These are phyloP conservation scores for Psilopsiagon aurifrons DNA, from an alignment of 2,113 vertebrate species.

Conservation along the genomic window DNA sequence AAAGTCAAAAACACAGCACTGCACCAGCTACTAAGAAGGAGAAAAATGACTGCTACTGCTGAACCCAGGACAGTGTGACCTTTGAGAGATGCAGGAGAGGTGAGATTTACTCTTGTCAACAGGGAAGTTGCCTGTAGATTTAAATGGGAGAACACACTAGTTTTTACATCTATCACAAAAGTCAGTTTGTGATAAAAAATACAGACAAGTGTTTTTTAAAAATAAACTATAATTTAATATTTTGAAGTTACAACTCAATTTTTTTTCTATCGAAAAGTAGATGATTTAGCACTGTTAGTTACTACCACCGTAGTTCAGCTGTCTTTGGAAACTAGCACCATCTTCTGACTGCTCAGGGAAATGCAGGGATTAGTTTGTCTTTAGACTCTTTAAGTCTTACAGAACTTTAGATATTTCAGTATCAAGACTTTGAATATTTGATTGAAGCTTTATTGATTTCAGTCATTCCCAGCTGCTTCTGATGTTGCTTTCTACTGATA, in stretches of 20 bases:
- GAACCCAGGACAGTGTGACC: not conserved
- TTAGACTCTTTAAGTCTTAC: not conserved
- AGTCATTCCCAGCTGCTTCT: not conserved
- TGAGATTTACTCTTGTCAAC: not conserved
- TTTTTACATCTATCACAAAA: not conserved
- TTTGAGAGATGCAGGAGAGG: not conserved
- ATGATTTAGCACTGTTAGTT: not conserved
- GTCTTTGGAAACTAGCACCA: not conserved
- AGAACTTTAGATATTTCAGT: not conserved
- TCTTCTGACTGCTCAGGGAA: conserved; percentile 25
- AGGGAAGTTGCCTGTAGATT: not conserved
- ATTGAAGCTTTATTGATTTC: not conserved
- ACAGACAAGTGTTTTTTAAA: not conserved
- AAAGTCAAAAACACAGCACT: no score
- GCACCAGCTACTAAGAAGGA: no score
- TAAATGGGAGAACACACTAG: not conserved
- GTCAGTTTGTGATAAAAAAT: not conserved
- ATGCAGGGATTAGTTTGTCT: not conserved
- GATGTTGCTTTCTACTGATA: not conserved
- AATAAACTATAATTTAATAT: not conserved
- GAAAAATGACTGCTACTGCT: no score
- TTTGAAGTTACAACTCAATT: not conserved
- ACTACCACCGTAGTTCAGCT: not conserved
- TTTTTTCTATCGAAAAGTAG: not conserved
- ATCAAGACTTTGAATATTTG: not conserved